Evolutionary conservation across 2,888 invertebrate species (phyloP).

Genomic region (Watsonalla binaria): DNA sequence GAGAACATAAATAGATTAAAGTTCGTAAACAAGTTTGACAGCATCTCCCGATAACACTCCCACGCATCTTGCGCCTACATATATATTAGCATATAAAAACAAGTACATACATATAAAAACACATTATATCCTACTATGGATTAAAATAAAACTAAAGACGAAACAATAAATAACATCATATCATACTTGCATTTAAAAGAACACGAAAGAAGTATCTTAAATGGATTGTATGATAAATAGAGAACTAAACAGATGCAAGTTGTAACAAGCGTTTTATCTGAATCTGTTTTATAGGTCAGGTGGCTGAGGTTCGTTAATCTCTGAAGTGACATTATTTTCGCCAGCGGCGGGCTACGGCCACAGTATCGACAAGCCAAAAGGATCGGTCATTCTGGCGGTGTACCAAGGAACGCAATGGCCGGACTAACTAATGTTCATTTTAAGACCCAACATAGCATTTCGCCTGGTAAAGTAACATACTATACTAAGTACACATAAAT

Average conservation of each 20-base stretch:
- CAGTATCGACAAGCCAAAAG: slow-evolving; percentile 75
- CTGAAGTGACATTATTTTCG: slow-evolving; percentile 75
- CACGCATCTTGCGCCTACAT: slow-evolving; percentile 44
- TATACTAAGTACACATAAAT: background rate
- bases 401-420: slow-evolving; percentile 74
- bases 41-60: slow-evolving; percentile 45
- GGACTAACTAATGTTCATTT: slow-evolving; percentile 69
- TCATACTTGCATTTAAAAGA: too few species aligned
- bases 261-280: slow-evolving; percentile 41
- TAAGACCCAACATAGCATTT: slow-evolving; percentile 74
- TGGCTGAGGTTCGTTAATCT: slow-evolving; percentile 76
- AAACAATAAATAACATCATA: too few species aligned
- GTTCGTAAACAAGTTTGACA: slow-evolving; percentile 67
- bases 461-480: slow-evolving; percentile 13
- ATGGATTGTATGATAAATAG: background rate
- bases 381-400: slow-evolving; percentile 74
- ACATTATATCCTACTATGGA: background rate
- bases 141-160: background rate
- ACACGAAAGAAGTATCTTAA: too few species aligned
- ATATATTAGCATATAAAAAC: slow-evolving; percentile 21
- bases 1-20: slow-evolving; percentile 54
- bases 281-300: slow-evolving; percentile 67
- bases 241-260: slow-evolving; percentile 12
- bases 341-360: slow-evolving; percentile 59
- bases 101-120: background rate